Evolutionary conservation across 2,888 invertebrate genomes (phyloP), one percentile per base, ranked within the genome.

Genomic region (Kryphioiulus occultus): DNA sequence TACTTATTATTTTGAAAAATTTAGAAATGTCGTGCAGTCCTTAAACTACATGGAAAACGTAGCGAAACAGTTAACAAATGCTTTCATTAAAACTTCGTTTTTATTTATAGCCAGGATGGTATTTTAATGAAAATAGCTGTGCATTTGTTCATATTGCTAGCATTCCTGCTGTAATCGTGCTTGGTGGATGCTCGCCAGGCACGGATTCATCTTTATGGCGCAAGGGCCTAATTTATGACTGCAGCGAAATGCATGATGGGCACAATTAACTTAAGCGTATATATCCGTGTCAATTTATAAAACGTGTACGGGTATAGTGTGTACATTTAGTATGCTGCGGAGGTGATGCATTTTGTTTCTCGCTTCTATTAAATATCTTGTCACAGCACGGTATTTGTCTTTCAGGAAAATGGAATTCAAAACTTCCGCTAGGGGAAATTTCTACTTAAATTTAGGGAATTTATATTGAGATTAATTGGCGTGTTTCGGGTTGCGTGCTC

Each of bases 201-300:
- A 30, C 78, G 78, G 78, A 78, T 78, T 78, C 78, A 78, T 78
- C 78, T 78, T 78, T 78, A 78, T 78, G 78, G 78, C 30, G 26
- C 78, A 30, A 30, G 78, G 30, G 17, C 30, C 78, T 78, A 30
- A 78, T 78, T 78, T 78, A 78, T 78, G 26, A 30, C 78, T 30
- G 78, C 26, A 78, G 17, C 78, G 78, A 30, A 78, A 78, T 78
- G 30, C 30, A 78, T 78, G 26, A 78, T 78, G 78, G 78, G 30
- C 78, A 78, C 78, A 78, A 78, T 78, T 26, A 78, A 78, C 78
- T 78, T 30, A 0, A 30, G 78, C 78, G 26, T 78, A 26, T 44
- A 44, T 44, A 12, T 78, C 26, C 78, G 3, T 30, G 78, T 26
- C 78, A 78, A 78, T 78, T 78, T 78, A 30, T 78, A 78, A 30